Evolutionary conservation across 1,140 invertebrate genomes (phyloP).

Genomic region (Drosophila arizonae): DNA sequence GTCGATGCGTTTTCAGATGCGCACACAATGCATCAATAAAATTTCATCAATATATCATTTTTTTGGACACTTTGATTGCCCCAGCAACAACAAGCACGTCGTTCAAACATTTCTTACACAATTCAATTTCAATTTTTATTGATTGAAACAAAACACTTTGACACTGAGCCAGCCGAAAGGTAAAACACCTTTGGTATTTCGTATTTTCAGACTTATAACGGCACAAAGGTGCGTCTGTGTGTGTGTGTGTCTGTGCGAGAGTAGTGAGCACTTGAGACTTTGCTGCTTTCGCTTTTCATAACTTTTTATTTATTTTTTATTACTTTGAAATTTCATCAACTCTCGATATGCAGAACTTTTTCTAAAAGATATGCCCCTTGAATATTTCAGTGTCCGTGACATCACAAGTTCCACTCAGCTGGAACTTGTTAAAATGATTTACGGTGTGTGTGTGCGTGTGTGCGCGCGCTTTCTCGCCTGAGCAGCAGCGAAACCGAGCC

Average conservation of each 20-base stretch:
- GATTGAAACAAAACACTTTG: slow-evolving; percentile 57
- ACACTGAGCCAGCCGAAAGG: slow-evolving; percentile 35
- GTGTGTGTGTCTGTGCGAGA: too few species aligned
- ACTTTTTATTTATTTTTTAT: not conserved
- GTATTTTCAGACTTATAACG: slow-evolving; percentile 35
- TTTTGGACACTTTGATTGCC: slow-evolving; percentile 54
- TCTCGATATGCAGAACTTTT: slow-evolving; percentile 11
- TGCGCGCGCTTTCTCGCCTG: slow-evolving; percentile 4
- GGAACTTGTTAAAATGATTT: slow-evolving; percentile 23
- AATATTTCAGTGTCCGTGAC: not conserved
- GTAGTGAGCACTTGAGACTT: not conserved
- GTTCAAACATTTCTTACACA: slow-evolving; percentile 64
- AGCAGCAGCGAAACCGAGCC: slow-evolving; percentile 25
- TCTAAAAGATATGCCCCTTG: not conserved
- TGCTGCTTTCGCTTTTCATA: slow-evolving; percentile 59
- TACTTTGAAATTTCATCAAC: slow-evolving; percentile 19
- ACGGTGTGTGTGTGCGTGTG: not conserved
- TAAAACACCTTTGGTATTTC: not conserved
- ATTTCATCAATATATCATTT: slow-evolving; percentile 73
- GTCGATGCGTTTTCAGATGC: slow-evolving; percentile 40
- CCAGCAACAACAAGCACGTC: slow-evolving; percentile 8
- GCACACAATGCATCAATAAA: slow-evolving; percentile 56
- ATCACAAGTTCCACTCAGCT: slow-evolving; percentile 13
- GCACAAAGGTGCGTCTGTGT: slow-evolving; percentile 5
- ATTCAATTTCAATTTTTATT: slow-evolving; percentile 61